phyloP scores from a whole-genome alignment of 2,797 vertebrate genomes.

The Selene dorsalis region DNA sequence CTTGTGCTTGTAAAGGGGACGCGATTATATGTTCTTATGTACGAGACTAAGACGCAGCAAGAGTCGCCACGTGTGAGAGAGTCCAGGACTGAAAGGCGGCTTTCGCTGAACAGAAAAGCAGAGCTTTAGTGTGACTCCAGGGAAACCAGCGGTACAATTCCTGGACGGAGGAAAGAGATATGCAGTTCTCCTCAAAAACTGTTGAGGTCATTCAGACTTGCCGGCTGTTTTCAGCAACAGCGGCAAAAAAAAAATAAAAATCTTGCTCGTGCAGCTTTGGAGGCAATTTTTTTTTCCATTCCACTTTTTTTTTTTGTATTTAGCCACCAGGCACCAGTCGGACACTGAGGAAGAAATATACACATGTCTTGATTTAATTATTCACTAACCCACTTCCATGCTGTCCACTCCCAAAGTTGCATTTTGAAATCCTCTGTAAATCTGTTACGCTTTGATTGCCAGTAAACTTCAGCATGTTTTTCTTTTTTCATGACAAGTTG shows the following conservation, averaged over 20 bases:
- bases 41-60: conserved; percentile 16
- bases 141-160: conserved; percentile 23
- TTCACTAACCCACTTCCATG: conserved; percentile 35
- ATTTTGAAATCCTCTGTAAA: conserved; percentile 63
- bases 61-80: conserved; percentile 58
- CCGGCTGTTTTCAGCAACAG: conserved; percentile 31
- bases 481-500: conserved; percentile 48
- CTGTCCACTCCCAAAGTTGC: conserved; percentile 34
- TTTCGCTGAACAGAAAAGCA: conserved; percentile 48
- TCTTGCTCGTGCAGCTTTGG: conserved; percentile 12
- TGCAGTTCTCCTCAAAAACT: conserved; percentile 33
- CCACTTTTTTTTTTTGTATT: conserved; percentile 18
- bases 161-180: conserved; percentile 38
- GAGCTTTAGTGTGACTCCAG: conserved; percentile 28
- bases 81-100: conserved; percentile 51
- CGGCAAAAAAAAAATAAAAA: conserved; percentile 3
- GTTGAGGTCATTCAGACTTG: conserved; percentile 31
- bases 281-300: conserved; percentile 27
- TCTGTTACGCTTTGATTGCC: conserved; percentile 45
- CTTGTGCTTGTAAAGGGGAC: conserved; percentile 71
- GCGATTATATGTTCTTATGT: conserved; percentile 57
- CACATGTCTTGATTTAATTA: conserved; percentile 70
- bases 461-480: conserved; percentile 40
- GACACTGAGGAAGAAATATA: conserved; percentile 34
- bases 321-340: conserved; percentile 37